Evolutionary conservation across 2,888 invertebrate genomes (phyloP).

Genomic region (Phaonia tiefii): DNA sequence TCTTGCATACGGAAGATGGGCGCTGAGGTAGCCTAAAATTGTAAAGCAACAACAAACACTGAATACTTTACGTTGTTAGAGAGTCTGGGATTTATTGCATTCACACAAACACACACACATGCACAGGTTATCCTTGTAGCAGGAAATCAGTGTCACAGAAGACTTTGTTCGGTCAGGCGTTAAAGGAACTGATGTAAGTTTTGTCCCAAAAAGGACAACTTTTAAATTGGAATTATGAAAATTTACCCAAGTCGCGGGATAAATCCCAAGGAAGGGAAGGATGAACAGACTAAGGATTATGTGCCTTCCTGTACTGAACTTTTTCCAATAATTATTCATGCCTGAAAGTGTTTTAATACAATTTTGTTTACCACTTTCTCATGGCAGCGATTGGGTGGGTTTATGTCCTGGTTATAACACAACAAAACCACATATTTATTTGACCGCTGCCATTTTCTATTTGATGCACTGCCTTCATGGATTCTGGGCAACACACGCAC

Average conservation of each 20-base stretch:
- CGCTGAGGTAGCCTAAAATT: constrained; percentile 81
- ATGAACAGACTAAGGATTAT: constrained; percentile 29
- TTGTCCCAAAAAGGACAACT: constrained; percentile 29
- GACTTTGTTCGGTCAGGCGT: constrained; percentile 37
- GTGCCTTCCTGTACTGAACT: not conserved
- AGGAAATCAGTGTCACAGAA: not conserved
- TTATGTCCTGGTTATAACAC: too few species aligned
- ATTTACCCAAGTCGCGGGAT: not conserved
- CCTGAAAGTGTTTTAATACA: constrained; percentile 71
- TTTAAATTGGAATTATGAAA: constrained; percentile 23
- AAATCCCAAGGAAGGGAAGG: not conserved
- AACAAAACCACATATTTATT: too few species aligned
- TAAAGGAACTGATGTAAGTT: constrained; percentile 44
- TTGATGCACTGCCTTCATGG: too few species aligned
- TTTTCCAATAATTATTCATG: constrained; percentile 73
- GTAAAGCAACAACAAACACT: constrained; percentile 5
- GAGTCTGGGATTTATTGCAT: not conserved
- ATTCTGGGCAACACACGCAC: constrained; percentile 2
- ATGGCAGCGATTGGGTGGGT: not conserved
- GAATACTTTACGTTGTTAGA: not conserved
- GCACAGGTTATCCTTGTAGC: not conserved
- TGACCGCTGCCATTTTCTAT: too few species aligned
- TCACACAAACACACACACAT: not conserved
- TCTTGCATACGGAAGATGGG: constrained; percentile 85
- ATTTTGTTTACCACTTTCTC: constrained; percentile 36